Evolutionary conservation across 2,113 vertebrate genomes (phyloP).

Genomic region (Entomyzon cyanotis): DNA sequence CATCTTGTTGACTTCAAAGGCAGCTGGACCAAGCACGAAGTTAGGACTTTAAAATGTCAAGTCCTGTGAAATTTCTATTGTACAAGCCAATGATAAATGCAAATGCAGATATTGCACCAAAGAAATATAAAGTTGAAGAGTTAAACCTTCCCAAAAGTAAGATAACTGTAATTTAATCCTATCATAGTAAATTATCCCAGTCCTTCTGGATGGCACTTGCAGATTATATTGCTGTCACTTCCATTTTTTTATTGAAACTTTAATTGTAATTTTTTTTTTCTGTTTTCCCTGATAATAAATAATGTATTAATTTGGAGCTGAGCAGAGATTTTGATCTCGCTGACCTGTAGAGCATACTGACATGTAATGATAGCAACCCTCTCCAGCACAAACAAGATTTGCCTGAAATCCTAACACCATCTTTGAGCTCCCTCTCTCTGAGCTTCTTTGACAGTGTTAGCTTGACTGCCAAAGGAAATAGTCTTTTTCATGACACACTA

Average conservation of each 20-base stretch:
- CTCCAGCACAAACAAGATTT: neutral
- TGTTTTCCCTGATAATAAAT: constrained; percentile 8
- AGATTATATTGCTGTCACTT: neutral
- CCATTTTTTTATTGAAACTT: constrained; percentile 18
- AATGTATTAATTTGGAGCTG: constrained; percentile 50
- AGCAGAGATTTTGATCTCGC: constrained; percentile 2
- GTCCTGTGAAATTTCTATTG: constrained; percentile 30
- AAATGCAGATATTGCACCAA: constrained; percentile 47
- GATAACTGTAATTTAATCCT: constrained; percentile 17
- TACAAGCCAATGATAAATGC: constrained; percentile 36
- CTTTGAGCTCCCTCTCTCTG: constrained; percentile 32
- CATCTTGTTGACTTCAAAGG: constrained; percentile 44
- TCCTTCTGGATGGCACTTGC: neutral
- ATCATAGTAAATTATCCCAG: constrained; percentile 17
- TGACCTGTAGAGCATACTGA: constrained; percentile 2
- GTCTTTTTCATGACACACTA: constrained; percentile 26
- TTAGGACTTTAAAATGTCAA: constrained; percentile 47
- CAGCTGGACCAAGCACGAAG: constrained; percentile 6
- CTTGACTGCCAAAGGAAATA: constrained; percentile 43
- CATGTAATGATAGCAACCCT: neutral
- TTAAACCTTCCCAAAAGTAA: constrained; percentile 3
- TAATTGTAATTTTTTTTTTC: neutral
- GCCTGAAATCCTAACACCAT: constrained; percentile 46
- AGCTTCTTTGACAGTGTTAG: constrained; percentile 51
- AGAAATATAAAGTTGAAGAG: constrained; percentile 36